Conservation (phyloP, 2,797 vertebrate species). For the Scyliorhinus canicula region DNA sequence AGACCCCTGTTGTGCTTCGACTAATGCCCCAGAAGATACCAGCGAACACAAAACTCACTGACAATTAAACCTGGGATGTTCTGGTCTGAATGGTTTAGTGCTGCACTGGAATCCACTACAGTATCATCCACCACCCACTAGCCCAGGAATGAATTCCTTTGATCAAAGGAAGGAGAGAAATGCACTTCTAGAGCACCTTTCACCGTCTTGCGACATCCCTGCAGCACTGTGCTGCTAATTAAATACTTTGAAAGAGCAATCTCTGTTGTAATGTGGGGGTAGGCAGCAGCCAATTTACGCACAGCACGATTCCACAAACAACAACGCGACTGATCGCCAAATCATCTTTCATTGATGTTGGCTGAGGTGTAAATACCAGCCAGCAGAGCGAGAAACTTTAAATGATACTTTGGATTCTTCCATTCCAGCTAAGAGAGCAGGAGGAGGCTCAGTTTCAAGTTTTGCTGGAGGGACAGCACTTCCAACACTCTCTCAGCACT, state of each 20-base stretch:
- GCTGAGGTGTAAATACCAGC: not conserved
- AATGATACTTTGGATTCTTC: not conserved
- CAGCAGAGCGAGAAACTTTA: not conserved
- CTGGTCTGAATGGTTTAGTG: not conserved
- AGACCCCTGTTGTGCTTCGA: not conserved
- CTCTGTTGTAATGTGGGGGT: not conserved
- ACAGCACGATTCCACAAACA: not conserved
- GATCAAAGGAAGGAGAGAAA: not conserved
- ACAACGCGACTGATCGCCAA: not conserved
- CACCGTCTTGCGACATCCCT: not conserved
- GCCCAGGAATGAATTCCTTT: not conserved
- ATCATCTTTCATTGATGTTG: not conserved
- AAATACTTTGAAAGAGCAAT: not conserved
- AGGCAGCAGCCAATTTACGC: not conserved
- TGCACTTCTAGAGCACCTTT: not conserved
- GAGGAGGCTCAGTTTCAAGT: not conserved
- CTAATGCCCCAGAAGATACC: not conserved
- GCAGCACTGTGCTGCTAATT: not conserved
- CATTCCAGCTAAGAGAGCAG: not conserved
- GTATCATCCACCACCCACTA: not conserved
- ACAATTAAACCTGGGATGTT: not conserved
- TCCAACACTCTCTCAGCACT: not conserved
- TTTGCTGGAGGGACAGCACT: not conserved
- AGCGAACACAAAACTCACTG: not conserved
- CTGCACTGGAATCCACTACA: not conserved